phyloP scores from a whole-genome alignment of 2,888 invertebrate genomes.

The Trissolcus japonicus region DNA sequence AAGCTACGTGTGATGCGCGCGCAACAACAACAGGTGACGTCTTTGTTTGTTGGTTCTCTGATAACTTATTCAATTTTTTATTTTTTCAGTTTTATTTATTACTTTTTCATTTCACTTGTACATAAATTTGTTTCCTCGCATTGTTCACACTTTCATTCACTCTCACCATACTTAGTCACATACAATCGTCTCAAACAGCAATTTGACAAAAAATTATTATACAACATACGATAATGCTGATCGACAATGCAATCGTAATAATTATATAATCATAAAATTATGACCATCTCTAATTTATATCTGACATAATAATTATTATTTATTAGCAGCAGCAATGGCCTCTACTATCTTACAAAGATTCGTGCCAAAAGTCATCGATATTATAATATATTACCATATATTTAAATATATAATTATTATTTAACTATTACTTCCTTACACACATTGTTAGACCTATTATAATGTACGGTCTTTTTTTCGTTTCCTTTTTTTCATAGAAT shows the following conservation, averaged over 20 bases:
- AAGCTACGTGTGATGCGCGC: constrained; percentile 54
- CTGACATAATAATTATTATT: constrained; percentile 23
- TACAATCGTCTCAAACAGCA: constrained; percentile 18
- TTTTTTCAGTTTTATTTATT: not conserved
- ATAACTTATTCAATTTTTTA: constrained; percentile 11
- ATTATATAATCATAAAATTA: constrained; percentile 5
- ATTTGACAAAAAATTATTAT: constrained; percentile 70
- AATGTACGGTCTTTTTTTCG: constrained; percentile 66
- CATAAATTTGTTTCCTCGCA: not conserved
- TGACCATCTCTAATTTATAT: not conserved
- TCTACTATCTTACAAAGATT: constrained; percentile 75
- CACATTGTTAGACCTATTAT: constrained; percentile 73
- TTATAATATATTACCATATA: constrained; percentile 61
- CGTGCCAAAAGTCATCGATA: constrained; percentile 69
- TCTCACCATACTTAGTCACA: constrained; percentile 4
- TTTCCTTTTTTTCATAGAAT: constrained; percentile 56
- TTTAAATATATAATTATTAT: constrained; percentile 52
- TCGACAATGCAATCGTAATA: constrained; percentile 21
- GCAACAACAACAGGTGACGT: constrained; percentile 51
- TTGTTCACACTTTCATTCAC: not conserved
- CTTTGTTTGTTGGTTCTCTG: constrained; percentile 65
- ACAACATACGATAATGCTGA: constrained; percentile 66
- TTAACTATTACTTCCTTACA: constrained; percentile 70
- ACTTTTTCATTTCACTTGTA: not conserved
- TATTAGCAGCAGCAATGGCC: constrained; percentile 75